Evolutionary conservation across 2,888 invertebrate species (phyloP).

Genomic region (Exephanes ischioxanthus): DNA sequence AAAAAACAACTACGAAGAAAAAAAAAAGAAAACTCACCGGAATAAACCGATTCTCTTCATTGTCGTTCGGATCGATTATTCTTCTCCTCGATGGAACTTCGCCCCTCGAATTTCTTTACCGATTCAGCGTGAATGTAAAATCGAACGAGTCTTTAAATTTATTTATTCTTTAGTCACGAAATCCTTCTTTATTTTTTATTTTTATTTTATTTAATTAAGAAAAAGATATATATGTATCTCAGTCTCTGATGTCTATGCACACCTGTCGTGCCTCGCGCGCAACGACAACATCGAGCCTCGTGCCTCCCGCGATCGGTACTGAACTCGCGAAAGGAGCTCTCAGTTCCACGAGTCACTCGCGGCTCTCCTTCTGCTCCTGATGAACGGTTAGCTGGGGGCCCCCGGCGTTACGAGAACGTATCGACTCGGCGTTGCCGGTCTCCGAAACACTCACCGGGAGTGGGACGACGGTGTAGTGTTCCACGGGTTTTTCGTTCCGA

Average conservation of each 20-base stretch:
- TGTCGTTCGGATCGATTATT: constrained; percentile 67
- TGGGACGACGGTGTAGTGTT: constrained; percentile 57
- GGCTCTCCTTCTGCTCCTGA: constrained; percentile 66
- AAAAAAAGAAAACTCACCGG: constrained; percentile 73
- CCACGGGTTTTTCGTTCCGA: constrained; percentile 21
- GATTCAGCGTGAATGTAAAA: not conserved
- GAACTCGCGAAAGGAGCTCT: constrained; percentile 69
- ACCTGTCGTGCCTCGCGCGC: constrained; percentile 73
- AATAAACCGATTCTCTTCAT: constrained; percentile 77
- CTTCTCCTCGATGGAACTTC: constrained; percentile 45
- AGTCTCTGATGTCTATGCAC: constrained; percentile 62
- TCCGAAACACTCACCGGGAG: constrained; percentile 30
- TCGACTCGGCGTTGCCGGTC: constrained; percentile 25
- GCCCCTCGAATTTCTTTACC: constrained; percentile 21
- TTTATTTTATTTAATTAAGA: not conserved
- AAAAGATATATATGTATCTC: not conserved
- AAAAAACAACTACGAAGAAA: not conserved
- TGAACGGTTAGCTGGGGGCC: constrained; percentile 58
- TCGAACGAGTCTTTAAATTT: constrained; percentile 4
- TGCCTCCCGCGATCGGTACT: constrained; percentile 75
- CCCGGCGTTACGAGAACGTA: constrained; percentile 57
- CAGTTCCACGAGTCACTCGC: constrained; percentile 18
- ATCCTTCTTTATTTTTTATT: constrained; percentile 25
- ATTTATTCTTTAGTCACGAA: constrained; percentile 30
- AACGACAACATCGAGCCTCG: constrained; percentile 75